These are phyloP conservation scores for Pogona vitticeps DNA, from an alignment of 2,113 vertebrate species.

Conservation along the genomic window DNA sequence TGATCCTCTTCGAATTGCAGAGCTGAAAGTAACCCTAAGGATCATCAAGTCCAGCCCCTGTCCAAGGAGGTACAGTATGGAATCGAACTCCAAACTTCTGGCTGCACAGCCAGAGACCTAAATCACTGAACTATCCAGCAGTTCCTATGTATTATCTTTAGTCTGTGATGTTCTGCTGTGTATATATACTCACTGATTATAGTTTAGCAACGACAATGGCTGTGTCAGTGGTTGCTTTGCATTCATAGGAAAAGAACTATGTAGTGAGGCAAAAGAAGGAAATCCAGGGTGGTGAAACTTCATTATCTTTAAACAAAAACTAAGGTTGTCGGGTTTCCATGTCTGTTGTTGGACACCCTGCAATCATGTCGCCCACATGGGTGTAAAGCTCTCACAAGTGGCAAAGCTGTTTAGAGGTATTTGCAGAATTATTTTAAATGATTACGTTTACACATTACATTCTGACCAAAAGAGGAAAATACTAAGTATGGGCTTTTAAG, in stretches of 20 bases:
- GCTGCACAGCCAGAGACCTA: no score
- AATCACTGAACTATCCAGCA: no score
- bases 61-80: no score
- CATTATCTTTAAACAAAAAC: no score
- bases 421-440: slow-evolving; percentile 18
- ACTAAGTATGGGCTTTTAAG: slow-evolving; percentile 20
- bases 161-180: neutral
- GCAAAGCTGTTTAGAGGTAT: neutral
- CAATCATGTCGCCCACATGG: no score
- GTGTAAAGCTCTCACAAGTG: neutral
- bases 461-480: slow-evolving; percentile 18
- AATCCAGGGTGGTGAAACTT: neutral
- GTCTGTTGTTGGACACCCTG: no score
- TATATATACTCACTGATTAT: neutral
- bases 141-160: neutral
- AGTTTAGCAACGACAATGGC: neutral
- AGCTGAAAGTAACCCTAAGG: no score
- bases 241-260: neutral
- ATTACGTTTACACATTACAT: neutral
- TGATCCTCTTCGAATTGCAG: no score
- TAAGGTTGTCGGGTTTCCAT: neutral
- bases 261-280: neutral
- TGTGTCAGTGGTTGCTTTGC: neutral
- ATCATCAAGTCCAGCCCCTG: no score
- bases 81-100: no score